Evolutionary conservation across 2,113 vertebrate species (phyloP).

Genomic region (Pelmatolapia mariae): DNA sequence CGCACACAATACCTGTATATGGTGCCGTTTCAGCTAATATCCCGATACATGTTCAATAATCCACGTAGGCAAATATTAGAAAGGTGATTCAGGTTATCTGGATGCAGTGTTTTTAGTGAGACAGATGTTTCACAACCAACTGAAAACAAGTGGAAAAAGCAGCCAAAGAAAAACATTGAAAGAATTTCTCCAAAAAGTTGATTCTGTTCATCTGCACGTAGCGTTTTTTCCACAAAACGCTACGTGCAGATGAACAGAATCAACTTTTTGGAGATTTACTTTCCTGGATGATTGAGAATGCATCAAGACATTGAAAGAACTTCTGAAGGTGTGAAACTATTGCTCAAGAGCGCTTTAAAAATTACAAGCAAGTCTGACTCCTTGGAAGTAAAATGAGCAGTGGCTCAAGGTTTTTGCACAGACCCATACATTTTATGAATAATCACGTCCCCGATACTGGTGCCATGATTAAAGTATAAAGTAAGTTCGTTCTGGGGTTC

Average conservation of each 20-base stretch:
- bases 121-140: not conserved
- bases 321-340: not conserved
- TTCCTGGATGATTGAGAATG: too few species aligned
- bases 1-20: not conserved
- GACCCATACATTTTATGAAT: not conserved
- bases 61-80: accelerated
- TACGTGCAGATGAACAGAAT: too few species aligned
- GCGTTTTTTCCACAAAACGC: too few species aligned
- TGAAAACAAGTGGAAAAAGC: not conserved
- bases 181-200: too few species aligned
- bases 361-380: not conserved
- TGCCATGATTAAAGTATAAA: not conserved
- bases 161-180: not conserved
- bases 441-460: not conserved
- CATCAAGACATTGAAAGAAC: accelerated
- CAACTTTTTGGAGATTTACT: too few species aligned
- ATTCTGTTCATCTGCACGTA: too few species aligned
- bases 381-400: not conserved
- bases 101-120: not conserved
- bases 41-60: not conserved
- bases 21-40: accelerated
- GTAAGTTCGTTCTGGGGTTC: not conserved
- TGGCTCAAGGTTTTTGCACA: not conserved
- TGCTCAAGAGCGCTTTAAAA: not conserved
- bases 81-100: not conserved